Base-by-base conservation (phyloP, 2,113 vertebrate species). In the Phylloscopus whistleri region DNA sequence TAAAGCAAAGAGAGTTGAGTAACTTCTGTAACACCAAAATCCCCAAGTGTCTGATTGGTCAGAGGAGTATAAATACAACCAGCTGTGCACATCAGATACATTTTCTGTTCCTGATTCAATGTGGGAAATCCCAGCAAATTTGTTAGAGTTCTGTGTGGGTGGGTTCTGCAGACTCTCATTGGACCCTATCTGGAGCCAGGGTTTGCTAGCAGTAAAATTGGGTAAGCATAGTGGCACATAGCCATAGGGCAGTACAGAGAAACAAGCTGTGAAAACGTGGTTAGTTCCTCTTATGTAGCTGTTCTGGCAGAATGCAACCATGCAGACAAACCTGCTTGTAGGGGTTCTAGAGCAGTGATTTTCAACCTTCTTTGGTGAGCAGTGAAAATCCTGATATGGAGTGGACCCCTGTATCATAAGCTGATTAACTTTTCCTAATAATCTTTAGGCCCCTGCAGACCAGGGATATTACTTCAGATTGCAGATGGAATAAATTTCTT, bases 51-150 rank as follows among this genome's bases (percentile, higher is more conserved):
- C 5, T 55, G 16, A 6, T 67, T 59, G 53, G 26, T 86, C 79
- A 80, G 55, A 88, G 16, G 20, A 92, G 37, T 48, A 87, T 73
- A 87, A 91, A 94, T 91, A 87, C 16, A 93, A 69, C 16, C 18
- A 87, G 26, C 73, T 76, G n/a, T 66, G 83, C 20, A 73, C 9
- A 31, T 89, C 20, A 53, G 10, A 37, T 64, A 72, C 8, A 22
- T 60, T 94, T 93, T 91, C 82, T 82, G 62, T 92, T 91, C 89
- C 84, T 66, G 21, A 83, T 95, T 94, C 55, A 62, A 6, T 12
- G 53, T 39, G 87, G 91, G 82, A 91, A 96, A 76, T 80, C 39
- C 78, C 81, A 87, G 41, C 4, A 68, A 84, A 85, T 31, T 91
- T 6, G 0, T n/a, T 64, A 60, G 39, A 77, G 68, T 28, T 59